Percentiles rank a stretch among this genome's conserved stretches.
phyloP scores from a whole-genome alignment of 2,888 invertebrate genomes.

The Anodontia alba region DNA sequence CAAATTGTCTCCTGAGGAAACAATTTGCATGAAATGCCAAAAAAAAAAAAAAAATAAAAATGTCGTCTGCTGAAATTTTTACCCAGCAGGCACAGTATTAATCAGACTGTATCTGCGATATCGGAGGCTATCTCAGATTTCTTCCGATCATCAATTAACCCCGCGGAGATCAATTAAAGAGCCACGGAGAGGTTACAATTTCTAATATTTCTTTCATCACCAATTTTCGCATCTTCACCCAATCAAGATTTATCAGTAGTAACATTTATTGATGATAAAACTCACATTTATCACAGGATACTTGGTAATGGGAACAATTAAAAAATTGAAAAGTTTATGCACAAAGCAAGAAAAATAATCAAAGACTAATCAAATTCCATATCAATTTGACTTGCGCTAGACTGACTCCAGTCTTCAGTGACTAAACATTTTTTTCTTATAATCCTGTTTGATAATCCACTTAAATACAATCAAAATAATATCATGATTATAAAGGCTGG shows the following conservation, averaged over 20 bases:
- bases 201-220: constrained; percentile 67
- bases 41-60: no score
- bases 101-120: not conserved
- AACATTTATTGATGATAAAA: constrained; percentile 66
- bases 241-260: constrained; percentile 46
- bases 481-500: no score
- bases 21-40: no score
- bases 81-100: not conserved
- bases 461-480: no score
- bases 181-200: constrained; percentile 60
- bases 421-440: no score
- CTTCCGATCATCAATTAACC: constrained; percentile 46
- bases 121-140: not conserved
- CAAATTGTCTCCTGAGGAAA: no score
- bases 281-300: constrained; percentile 57
- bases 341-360: not conserved
- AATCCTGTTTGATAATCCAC: no score
- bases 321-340: not conserved
- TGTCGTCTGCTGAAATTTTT: no score
- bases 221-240: constrained; percentile 38
- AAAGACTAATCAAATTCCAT: no score
- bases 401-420: no score
- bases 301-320: constrained; percentile 4
- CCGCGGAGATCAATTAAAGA: constrained; percentile 63
- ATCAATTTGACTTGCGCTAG: no score